These are phyloP conservation scores for Chaetura pelagica DNA, from an alignment of 2,113 vertebrate genomes.

Conservation along the genomic window DNA sequence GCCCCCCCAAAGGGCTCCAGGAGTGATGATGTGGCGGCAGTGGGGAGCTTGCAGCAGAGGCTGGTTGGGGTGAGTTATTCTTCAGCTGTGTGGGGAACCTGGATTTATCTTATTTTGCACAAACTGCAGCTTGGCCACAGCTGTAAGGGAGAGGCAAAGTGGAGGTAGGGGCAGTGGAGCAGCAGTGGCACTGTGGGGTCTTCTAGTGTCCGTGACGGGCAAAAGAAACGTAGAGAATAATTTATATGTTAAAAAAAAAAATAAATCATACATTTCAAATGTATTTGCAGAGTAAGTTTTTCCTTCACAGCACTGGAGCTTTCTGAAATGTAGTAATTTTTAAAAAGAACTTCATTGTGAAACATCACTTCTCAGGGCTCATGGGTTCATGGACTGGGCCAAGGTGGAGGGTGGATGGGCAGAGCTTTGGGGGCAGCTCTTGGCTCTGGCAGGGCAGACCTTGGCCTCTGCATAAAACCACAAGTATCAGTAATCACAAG, in stretches of 20 bases:
- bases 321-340: not conserved
- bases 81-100: rapidly evolving
- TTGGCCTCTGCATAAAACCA: not conserved
- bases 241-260: not conserved
- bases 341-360: not conserved
- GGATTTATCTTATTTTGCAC: not conserved
- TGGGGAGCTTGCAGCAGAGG: not conserved
- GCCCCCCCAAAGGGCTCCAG: not conserved
- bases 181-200: not conserved
- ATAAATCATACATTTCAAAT: not conserved
- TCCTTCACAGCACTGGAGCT: not conserved
- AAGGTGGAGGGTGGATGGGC: rapidly evolving
- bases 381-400: not conserved
- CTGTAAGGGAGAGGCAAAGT: not conserved
- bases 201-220: rapidly evolving
- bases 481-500: not conserved
- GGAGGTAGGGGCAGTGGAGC: not conserved
- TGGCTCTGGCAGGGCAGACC: not conserved
- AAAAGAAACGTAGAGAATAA: not conserved
- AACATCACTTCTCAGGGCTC: not conserved
- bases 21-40: rapidly evolving
- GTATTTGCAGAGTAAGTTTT: not conserved
- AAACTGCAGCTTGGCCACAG: not conserved
- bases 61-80: not conserved
- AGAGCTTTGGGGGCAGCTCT: not conserved